Percentiles rank a stretch among this genome's conserved stretches.
phyloP scores from a whole-genome alignment of 2,113 vertebrate genomes.

The Gymnorhina tibicen region DNA sequence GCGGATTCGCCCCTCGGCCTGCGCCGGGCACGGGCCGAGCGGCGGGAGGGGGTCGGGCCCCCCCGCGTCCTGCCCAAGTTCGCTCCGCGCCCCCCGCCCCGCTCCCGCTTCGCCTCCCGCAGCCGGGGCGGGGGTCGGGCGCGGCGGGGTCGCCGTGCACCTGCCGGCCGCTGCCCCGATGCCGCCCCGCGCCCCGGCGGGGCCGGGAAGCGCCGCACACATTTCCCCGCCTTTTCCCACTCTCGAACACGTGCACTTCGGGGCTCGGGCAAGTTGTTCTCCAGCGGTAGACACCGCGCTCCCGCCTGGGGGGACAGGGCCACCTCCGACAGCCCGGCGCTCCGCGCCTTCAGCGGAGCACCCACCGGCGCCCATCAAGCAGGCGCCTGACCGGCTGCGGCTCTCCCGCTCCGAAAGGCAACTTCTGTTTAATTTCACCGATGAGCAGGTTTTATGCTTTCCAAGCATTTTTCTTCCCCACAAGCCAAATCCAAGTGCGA shows the following conservation, averaged over 20 bases:
- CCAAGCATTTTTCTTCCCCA: neutral
- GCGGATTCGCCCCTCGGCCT: neutral
- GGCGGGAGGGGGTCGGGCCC: neutral
- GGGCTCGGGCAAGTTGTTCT: slow-evolving; percentile 49
- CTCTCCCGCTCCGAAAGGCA: neutral
- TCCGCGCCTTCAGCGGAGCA: neutral
- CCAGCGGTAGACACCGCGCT: neutral
- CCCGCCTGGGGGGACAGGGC: neutral
- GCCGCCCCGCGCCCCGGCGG: neutral
- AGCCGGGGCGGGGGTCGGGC: too few relatives aligned
- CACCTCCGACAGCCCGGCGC: neutral
- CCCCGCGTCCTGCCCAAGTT: slow-evolving; percentile 37
- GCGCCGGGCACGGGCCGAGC: neutral
- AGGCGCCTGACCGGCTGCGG: neutral
- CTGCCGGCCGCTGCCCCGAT: slow-evolving; percentile 19
- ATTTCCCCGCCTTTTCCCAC: neutral
- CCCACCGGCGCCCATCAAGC: neutral
- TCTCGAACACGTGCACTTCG: slow-evolving; percentile 54
- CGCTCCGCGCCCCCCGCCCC: neutral
- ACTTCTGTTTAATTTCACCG: slow-evolving; percentile 41
- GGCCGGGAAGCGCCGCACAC: neutral
- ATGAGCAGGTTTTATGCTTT: slow-evolving; percentile 29
- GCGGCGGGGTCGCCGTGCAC: slow-evolving; percentile 49
- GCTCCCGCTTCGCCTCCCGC: neutral
- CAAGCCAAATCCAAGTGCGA: neutral